These are phyloP conservation scores for Leptodactylus fuscus DNA, from an alignment of 2,113 vertebrate species.

Conservation along the genomic window DNA sequence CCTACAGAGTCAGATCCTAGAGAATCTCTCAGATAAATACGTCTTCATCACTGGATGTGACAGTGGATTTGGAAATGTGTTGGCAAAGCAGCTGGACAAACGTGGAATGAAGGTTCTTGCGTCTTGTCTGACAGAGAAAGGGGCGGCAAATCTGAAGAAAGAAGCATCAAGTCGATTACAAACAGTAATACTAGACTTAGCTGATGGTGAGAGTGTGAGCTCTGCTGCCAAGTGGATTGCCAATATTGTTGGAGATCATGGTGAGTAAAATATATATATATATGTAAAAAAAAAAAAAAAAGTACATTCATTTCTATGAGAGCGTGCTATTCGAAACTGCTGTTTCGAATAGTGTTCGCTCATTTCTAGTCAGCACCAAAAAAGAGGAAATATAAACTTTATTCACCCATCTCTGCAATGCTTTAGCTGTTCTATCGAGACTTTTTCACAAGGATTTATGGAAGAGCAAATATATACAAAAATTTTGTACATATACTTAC, in stretches of 20 bases:
- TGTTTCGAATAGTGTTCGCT: too few species aligned
- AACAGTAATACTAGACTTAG: slow-evolving; percentile 68
- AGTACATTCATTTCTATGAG: too few species aligned
- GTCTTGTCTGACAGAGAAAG: slow-evolving; percentile 72
- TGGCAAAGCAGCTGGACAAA: slow-evolving; percentile 72
- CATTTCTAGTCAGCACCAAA: too few species aligned
- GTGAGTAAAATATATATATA: slow-evolving; percentile 64
- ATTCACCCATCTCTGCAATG: too few species aligned
- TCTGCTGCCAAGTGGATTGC: slow-evolving; percentile 73
- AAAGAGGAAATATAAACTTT: too few species aligned
- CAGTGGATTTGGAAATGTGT: slow-evolving; percentile 76
- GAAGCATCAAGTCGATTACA: slow-evolving; percentile 66
- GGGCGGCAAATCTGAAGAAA: slow-evolving; percentile 66
- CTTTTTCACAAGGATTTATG: too few species aligned
- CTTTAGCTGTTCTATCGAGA: too few species aligned
- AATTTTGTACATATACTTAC: too few species aligned
- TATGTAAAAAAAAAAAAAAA: too few species aligned
- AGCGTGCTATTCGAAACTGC: too few species aligned
- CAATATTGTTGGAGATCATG: slow-evolving; percentile 75
- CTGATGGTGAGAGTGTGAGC: slow-evolving; percentile 71
- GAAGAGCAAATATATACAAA: too few species aligned
- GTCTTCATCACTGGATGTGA: slow-evolving; percentile 91
- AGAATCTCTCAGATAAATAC: neutral
- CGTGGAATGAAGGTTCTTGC: slow-evolving; percentile 68
- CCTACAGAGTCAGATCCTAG: neutral